These are phyloP conservation scores for Aplodontia rufa DNA, from an alignment of 2,113 vertebrate species.

Conservation along the genomic window DNA sequence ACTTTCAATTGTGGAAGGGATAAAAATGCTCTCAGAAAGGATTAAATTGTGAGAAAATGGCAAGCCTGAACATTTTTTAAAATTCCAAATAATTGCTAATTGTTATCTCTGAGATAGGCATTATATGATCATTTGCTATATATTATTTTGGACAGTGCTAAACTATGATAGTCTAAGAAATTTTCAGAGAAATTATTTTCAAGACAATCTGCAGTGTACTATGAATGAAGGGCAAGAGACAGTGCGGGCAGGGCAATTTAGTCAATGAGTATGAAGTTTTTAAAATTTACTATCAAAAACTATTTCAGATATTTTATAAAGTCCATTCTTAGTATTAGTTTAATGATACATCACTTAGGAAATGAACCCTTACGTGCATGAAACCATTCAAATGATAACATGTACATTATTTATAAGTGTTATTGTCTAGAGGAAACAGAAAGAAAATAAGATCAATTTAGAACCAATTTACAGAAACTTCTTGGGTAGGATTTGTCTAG, in stretches of 20 bases:
- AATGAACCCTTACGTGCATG: background rate
- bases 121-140: background rate
- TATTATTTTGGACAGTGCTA: background rate
- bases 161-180: background rate
- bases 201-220: conserved; percentile 2
- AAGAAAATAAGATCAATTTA: background rate
- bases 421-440: background rate
- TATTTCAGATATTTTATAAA: conserved; percentile 1
- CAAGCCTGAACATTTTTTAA: background rate
- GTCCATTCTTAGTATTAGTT: background rate
- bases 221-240: background rate
- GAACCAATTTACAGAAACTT: background rate
- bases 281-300: background rate
- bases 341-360: background rate
- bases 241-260: background rate
- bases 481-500: background rate
- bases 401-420: background rate
- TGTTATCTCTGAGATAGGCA: background rate
- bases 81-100: background rate
- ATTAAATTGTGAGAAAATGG: background rate
- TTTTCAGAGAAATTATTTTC: conserved; percentile 1
- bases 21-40: background rate
- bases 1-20: background rate
- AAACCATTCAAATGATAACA: background rate
- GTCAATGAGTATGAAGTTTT: background rate